Evolutionary conservation across 2,888 invertebrate species (phyloP).

Genomic region (Acrobasis suavella): DNA sequence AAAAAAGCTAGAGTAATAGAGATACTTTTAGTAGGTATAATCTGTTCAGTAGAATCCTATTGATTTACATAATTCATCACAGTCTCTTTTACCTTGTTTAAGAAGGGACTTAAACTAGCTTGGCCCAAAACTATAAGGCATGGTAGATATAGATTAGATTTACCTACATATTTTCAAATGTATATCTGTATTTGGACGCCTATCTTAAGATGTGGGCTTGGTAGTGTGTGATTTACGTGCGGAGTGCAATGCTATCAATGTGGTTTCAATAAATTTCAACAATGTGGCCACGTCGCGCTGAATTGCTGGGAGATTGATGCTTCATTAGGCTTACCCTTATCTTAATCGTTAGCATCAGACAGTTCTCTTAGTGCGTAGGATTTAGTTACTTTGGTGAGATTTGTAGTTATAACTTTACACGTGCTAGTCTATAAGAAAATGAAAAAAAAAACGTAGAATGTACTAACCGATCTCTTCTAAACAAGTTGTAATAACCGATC

Average conservation of each 20-base stretch:
- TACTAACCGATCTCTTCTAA: too few species aligned
- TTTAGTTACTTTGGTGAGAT: background rate
- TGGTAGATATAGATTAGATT: too few species aligned
- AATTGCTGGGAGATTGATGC: background rate
- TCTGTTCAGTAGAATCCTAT: too few species aligned
- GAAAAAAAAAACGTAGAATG: too few species aligned
- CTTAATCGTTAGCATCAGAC: background rate
- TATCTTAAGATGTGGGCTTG: background rate
- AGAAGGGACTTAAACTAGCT: too few species aligned
- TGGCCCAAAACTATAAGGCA: background rate
- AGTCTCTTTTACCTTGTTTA: too few species aligned
- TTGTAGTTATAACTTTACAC: background rate
- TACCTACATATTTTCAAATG: too few species aligned
- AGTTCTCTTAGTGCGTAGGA: background rate
- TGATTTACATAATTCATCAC: too few species aligned
- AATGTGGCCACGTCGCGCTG: slow-evolving; percentile 8
- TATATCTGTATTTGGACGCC: background rate
- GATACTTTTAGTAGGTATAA: too few species aligned
- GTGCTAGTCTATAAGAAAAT: too few species aligned
- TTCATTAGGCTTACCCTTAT: background rate
- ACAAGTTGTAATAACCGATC: too few species aligned
- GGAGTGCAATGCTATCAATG: slow-evolving; percentile 8
- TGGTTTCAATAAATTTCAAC: slow-evolving; percentile 18
- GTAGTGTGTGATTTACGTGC: slow-evolving; percentile 11
- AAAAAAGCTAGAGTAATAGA: too few species aligned